Evolutionary conservation across 2,113 vertebrate genomes (phyloP).

Genomic region (Protobothrops mucrosquamatus): DNA sequence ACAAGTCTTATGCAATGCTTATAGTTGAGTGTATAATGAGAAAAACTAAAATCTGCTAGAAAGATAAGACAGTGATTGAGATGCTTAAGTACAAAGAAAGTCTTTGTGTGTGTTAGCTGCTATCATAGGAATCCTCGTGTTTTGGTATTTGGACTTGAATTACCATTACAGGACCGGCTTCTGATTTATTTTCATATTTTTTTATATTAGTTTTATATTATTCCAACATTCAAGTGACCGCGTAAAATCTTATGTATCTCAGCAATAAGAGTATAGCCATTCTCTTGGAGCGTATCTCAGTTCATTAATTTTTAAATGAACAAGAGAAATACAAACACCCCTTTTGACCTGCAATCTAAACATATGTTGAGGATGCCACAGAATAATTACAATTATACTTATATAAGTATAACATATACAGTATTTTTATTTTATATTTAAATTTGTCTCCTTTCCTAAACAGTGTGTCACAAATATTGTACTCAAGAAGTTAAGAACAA

Average conservation of each 20-base stretch:
- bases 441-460: background rate
- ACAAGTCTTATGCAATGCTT: background rate
- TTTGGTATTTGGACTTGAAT: background rate
- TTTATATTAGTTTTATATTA: background rate
- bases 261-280: background rate
- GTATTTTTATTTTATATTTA: background rate
- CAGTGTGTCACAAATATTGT: background rate
- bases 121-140: background rate
- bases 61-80: conserved; percentile 20
- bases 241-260: background rate
- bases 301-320: background rate
- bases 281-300: background rate
- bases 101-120: background rate
- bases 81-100: conserved; percentile 41
- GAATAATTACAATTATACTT: background rate
- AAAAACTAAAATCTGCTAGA: conserved; percentile 20
- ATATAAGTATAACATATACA: background rate
- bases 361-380: background rate
- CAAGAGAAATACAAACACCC: background rate
- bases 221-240: background rate
- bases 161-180: background rate
- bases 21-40: conserved; percentile 2
- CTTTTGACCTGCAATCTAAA: background rate
- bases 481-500: background rate
- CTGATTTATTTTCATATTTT: background rate